A percentile compares a stretch with the other conserved stretches of the same genome.
Conservation (phyloP, 2,113 vertebrate species). For the Zosterops japonicus region DNA sequence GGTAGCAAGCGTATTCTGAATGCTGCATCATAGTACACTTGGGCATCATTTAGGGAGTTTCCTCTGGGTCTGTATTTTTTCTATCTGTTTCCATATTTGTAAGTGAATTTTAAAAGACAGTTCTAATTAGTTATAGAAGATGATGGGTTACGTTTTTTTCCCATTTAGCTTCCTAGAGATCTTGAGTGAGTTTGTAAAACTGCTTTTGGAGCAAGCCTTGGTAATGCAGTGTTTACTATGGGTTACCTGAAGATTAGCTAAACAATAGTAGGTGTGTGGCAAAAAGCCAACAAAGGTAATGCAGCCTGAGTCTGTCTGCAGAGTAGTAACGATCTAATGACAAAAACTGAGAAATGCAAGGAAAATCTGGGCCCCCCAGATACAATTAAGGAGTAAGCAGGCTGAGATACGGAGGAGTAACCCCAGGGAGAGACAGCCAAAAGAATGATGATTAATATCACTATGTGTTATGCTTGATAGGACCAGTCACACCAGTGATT, state of each 20-base stretch:
- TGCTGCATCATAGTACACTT: not conserved
- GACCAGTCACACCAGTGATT: not conserved
- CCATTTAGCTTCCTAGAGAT: not conserved
- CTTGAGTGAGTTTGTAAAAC: not conserved
- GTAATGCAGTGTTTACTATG: not conserved
- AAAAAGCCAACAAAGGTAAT: not conserved
- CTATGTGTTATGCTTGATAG: not conserved
- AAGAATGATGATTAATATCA: slow-evolving; percentile 36
- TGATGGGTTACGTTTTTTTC: not conserved
- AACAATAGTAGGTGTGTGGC: not conserved
- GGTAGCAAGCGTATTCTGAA: not conserved
- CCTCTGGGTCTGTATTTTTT: not conserved
- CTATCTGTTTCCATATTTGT: not conserved
- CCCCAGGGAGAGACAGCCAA: not conserved
- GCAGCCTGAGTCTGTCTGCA: not conserved
- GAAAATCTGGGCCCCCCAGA: not conserved
- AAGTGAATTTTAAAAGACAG: not conserved
- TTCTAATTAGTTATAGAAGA: not conserved
- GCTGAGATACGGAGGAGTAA: not conserved
- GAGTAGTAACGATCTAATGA: not conserved
- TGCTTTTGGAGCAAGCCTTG: not conserved
- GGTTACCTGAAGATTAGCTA: not conserved
- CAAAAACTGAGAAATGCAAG: not conserved
- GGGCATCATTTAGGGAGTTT: not conserved
- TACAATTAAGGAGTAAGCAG: not conserved